Base-by-base conservation (phyloP, 1,140 invertebrate species). In the Rhizoglyphus robini region DNA sequence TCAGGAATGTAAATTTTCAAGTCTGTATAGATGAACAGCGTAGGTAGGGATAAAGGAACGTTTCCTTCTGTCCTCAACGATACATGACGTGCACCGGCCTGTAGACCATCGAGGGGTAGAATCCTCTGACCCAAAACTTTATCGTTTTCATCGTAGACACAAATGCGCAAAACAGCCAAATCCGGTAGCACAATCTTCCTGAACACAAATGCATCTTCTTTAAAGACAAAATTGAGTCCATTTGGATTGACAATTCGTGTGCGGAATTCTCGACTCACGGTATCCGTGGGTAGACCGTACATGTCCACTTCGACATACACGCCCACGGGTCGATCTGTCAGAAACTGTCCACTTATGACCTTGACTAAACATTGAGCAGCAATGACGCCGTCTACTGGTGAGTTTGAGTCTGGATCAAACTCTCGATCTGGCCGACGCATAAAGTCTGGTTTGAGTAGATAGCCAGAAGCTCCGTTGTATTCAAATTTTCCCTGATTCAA, bases 261-360 rank as follows among this genome's bases (percentile, higher is more conserved):
- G n/a, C 93, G 83, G 75, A 98, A 99, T 79, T 99, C 96, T 76
- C 94, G 96, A 31, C 95, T 81, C 70, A 99, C 99, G 31, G 96
- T 99, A 78, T 99, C 96, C 0, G 96, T 95, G 1, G 96, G 94
- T 69, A 99, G 79, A 57, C 96, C 96, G 77, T 98, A 99, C 96
- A 99, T 99, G 77, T 99, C 96, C 30, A 99, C 96, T 78, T 99
- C 96, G 8, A 99, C 96, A 77, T 97, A 99, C 2, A 96, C 99
- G 8, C 95, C 94, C 48, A 85, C 90, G 77, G 98, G 98, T 77
- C 96, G 96, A 75, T 99, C 96, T 0, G 94, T 98, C 71, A 99
- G 84, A 79, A 99, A 99, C 79, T 99, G 96, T 0, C 96, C 96
- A 51, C 96, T 96, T 73, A 99, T 98, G 3, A 96, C 90, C 82